These are phyloP conservation scores for Drosophila kurseongensis DNA, from an alignment of 1,140 invertebrate genomes.

Conservation along the genomic window DNA sequence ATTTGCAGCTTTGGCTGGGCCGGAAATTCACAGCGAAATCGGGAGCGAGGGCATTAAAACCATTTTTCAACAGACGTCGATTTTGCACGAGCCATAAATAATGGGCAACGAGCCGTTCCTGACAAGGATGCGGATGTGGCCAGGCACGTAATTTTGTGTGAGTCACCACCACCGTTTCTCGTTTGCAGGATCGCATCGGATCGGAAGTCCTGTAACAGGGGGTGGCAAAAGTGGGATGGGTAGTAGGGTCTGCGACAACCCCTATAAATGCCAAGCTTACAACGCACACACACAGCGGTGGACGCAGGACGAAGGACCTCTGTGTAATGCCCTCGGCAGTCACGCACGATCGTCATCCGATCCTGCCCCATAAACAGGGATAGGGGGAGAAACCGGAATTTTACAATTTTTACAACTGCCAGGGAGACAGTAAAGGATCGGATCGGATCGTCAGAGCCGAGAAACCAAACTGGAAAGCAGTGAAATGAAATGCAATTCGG, in stretches of 20 bases:
- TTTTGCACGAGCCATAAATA: slow-evolving; percentile 81
- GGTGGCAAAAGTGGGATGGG: slow-evolving; percentile 7
- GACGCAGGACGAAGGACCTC: slow-evolving; percentile 16
- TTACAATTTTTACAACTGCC: slow-evolving; percentile 60
- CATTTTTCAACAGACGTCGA: slow-evolving; percentile 77
- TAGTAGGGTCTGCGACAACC: slow-evolving; percentile 51
- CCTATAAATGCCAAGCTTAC: slow-evolving; percentile 77
- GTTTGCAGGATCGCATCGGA: slow-evolving; percentile 44
- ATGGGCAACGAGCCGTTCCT: slow-evolving; percentile 55
- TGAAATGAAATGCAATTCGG: slow-evolving; percentile 11
- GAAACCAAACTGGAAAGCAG: slow-evolving; percentile 17
- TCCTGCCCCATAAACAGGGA: slow-evolving; percentile 19
- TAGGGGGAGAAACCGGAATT: slow-evolving; percentile 66
- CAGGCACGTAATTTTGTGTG: slow-evolving; percentile 54
- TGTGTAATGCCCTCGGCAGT: slow-evolving; percentile 52
- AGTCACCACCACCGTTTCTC: slow-evolving; percentile 14
- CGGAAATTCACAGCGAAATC: slow-evolving; percentile 8
- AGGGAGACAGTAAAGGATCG: slow-evolving; percentile 10
- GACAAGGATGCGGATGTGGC: slow-evolving; percentile 68
- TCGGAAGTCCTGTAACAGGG: slow-evolving; percentile 60
- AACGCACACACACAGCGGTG: slow-evolving; percentile 30
- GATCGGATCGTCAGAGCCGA: background rate
- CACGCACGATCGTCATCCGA: slow-evolving; percentile 78
- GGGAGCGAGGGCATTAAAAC: slow-evolving; percentile 51
- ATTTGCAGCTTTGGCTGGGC: slow-evolving; percentile 62